These are phyloP conservation scores for Phycodurus eques DNA, from an alignment of 2,113 vertebrate species.

Conservation along the genomic window DNA sequence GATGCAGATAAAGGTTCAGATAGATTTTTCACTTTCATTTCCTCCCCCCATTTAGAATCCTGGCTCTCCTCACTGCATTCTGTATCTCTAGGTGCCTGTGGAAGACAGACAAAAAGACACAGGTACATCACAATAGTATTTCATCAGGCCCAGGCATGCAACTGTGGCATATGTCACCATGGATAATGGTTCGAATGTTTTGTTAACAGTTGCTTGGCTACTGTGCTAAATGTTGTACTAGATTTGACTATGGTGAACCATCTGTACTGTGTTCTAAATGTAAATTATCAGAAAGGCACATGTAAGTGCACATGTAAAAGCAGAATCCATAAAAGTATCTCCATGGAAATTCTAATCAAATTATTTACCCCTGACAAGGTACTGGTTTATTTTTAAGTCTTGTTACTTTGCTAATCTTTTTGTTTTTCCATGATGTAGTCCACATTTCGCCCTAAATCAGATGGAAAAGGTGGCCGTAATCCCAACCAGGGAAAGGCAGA, in stretches of 20 bases:
- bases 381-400: background rate
- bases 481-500: background rate
- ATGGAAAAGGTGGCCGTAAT: background rate
- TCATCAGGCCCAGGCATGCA: background rate
- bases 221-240: too few relatives aligned
- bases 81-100: slow-evolving; percentile 33
- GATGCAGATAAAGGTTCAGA: slow-evolving; percentile 7
- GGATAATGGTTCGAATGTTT: too few relatives aligned
- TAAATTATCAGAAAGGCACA: background rate
- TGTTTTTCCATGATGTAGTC: background rate
- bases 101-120: background rate
- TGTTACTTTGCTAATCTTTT: too few relatives aligned
- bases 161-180: too few relatives aligned
- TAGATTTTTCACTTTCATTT: slow-evolving; percentile 17
- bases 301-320: background rate
- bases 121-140: background rate
- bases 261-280: background rate
- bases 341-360: background rate
- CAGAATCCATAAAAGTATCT: background rate
- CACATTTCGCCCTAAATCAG: too few relatives aligned
- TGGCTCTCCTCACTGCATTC: slow-evolving; percentile 28
- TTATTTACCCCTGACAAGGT: background rate
- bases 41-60: slow-evolving; percentile 9
- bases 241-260: too few relatives aligned
- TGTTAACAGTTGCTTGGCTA: too few relatives aligned